Evolutionary conservation across 64 coral and sea anemone genomes (phyloP), one percentile per base, ranked within the genome.

Genomic region (Catalaphyllia jardinei): DNA sequence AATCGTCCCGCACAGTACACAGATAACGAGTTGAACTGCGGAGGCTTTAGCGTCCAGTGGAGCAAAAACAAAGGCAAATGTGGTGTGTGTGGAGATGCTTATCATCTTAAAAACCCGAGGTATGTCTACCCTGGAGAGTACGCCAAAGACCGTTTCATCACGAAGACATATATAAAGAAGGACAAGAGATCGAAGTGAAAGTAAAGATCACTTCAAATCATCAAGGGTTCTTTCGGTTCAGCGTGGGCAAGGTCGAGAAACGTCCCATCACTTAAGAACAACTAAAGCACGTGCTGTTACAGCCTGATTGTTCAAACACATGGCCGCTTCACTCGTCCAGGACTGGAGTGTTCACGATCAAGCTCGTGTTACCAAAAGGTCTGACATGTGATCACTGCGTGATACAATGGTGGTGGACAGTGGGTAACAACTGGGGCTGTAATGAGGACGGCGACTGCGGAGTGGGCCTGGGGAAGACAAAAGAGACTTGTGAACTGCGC

Each of bases 21-120:
- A 10, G 90, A 96, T 49, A 97, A 93, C 49, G 77, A 91, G 72
- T 55, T 90, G 60, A 91, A 93, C 76, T 93, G 91, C 24, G 91
- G 91, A 30, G 91, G 91, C 11, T 81, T 80, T 15, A 69, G 42
- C 4, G 73, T 73, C 9, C 94, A 96, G 22, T 96, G 94, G 94
- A 69, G 62, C 2, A 79, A 14, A 4, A 86, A 89, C 73, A 83
- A 87, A 1, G 94, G 94, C 13, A 79, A 69, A 60, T 96, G 94
- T 51, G 94, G 94, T 2, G 91, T 96, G 1, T 96, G 94, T 61
- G 94, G 94, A 9, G 94, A 96, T 52, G 73, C 73, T 1, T 96
- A 93, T 73, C 42, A 85, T 4, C 74, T 51, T 1, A 31, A 75
- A 29, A 60, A 25, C 22, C 87, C 59, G 10, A 74, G 67, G 24